A percentile compares a stretch with the other conserved stretches of the same genome.
phyloP scores from a whole-genome alignment of 1,140 invertebrate species.

The Diorhabda sublineata region DNA sequence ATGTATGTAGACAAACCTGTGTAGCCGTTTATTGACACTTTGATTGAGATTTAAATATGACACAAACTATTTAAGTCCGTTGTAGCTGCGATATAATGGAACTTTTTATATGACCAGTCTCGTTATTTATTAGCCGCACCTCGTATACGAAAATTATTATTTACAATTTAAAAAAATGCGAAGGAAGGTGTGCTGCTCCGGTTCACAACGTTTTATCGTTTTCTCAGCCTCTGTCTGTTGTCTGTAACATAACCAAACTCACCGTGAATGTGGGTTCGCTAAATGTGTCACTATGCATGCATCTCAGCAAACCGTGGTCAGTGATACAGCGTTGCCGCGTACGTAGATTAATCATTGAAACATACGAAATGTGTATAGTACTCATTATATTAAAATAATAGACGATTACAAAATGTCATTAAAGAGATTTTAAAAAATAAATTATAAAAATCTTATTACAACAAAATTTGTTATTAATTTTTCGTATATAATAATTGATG shows the following conservation, averaged over 20 bases:
- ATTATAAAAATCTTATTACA: too few relatives aligned
- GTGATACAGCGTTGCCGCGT: not conserved
- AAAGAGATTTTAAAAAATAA: too few relatives aligned
- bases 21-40: too few relatives aligned
- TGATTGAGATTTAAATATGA: too few relatives aligned
- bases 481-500: too few relatives aligned
- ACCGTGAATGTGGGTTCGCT: constrained; percentile 36
- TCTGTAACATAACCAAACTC: not conserved
- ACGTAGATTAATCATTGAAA: not conserved
- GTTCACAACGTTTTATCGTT: not conserved
- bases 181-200: not conserved
- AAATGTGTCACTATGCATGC: constrained; percentile 36
- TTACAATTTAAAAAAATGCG: not conserved
- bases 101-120: not conserved
- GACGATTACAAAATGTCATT: too few relatives aligned
- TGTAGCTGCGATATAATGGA: too few relatives aligned
- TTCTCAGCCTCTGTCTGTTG: not conserved
- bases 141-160: not conserved
- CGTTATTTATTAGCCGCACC: not conserved
- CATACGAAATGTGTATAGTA: too few relatives aligned
- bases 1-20: too few relatives aligned
- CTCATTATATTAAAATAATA: too few relatives aligned
- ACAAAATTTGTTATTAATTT: too few relatives aligned
- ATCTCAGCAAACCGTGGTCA: not conserved
- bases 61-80: too few relatives aligned